phyloP scores from a whole-genome alignment of 2,113 vertebrate genomes.

The zebrafish (Danio rerio) region GRCz12tu NC_133191.1:12410501-12411000 shows the following conservation, averaged over 20 bases:
- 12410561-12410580: slow-evolving; percentile 1
- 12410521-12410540: not conserved
- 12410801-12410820: slow-evolving; percentile 72
- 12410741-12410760: not conserved
- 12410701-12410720: not conserved
- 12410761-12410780: slow-evolving; percentile 71
- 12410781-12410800: slow-evolving; percentile 62
- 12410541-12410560: not conserved
- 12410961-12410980: too few species aligned
- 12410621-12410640: not conserved
- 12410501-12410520: too few species aligned
- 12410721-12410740: not conserved
- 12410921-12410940: not conserved
- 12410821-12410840: not conserved
- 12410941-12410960: too few species aligned
- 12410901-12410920: not conserved
- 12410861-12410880: not conserved
- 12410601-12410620: not conserved
- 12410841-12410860: slow-evolving; percentile 64
- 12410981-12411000: too few species aligned
- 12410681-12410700: not conserved
- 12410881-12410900: slow-evolving; percentile 58
- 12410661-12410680: not conserved
- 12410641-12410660: not conserved
- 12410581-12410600: slow-evolving; percentile 23